A percentile compares a stretch with the other conserved stretches of the same genome.
Conservation (phyloP, 2,888 invertebrate genomes). For the Clepsis dumicolana region DNA sequence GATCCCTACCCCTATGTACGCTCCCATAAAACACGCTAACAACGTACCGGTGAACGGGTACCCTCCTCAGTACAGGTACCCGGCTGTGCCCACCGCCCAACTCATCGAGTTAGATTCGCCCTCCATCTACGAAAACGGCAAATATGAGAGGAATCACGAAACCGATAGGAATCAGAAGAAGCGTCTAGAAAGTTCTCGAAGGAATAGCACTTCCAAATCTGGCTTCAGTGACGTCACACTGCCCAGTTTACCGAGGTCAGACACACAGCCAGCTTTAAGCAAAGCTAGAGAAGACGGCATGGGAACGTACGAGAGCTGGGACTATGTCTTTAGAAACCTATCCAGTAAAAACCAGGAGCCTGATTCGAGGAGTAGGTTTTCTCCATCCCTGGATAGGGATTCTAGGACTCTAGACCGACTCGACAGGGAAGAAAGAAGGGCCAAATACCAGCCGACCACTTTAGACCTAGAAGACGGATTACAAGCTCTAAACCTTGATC, state of each 20-base stretch:
- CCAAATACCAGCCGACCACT: conserved; percentile 80
- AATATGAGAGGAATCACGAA: conserved; percentile 68
- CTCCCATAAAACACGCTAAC: conserved; percentile 78
- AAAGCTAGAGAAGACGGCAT: conserved; percentile 88
- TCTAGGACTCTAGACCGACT: conserved; percentile 77
- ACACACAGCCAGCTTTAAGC: conserved; percentile 79
- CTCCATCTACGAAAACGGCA: conserved; percentile 73
- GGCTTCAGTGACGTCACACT: conserved; percentile 75
- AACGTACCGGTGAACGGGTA: conserved; percentile 81
- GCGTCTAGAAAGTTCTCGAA: conserved; percentile 63
- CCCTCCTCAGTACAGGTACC: conserved; percentile 75
- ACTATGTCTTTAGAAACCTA: conserved; percentile 91
- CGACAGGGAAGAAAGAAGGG: conserved; percentile 75
- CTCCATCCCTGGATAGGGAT: conserved; percentile 79
- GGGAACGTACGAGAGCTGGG: conserved; percentile 91
- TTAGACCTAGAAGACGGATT: conserved; percentile 86
- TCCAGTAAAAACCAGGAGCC: conserved; percentile 90
- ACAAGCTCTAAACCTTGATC: conserved; percentile 82
- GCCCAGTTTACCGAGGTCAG: conserved; percentile 78
- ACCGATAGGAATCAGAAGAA: conserved; percentile 60
- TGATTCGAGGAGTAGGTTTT: conserved; percentile 89
- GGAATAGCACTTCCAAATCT: conserved; percentile 75
- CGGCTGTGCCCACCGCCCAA: conserved; percentile 88
- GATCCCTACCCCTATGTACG: conserved; percentile 78
- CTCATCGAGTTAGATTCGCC: conserved; percentile 88